These are phyloP conservation scores for Phocides pigmalion DNA, from an alignment of 1,140 invertebrate species.

Conservation along the genomic window DNA sequence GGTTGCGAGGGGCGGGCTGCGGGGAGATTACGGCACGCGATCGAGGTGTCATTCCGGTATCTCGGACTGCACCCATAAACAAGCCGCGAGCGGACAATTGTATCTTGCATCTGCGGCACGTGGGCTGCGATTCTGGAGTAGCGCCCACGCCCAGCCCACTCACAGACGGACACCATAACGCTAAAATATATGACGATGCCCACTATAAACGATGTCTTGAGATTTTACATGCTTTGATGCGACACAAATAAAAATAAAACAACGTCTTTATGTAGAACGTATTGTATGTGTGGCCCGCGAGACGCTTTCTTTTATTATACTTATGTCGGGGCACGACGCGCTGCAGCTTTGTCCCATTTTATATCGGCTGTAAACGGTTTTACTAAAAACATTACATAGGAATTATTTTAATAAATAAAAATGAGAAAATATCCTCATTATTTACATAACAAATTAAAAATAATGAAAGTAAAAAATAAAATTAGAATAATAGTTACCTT, in stretches of 20 bases:
- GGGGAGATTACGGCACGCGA: conserved; percentile 60
- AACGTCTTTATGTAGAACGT: conserved; percentile 66
- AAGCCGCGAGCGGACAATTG: conserved; percentile 65
- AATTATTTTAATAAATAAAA: too few relatives aligned
- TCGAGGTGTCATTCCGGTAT: conserved; percentile 66
- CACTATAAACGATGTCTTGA: conserved; percentile 64
- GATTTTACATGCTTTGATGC: conserved; percentile 58
- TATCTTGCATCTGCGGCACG: conserved; percentile 71
- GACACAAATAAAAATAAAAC: conserved; percentile 65
- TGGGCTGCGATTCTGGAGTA: conserved; percentile 74
- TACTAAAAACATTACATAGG: too few relatives aligned
- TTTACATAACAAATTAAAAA: too few relatives aligned
- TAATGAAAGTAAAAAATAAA: too few relatives aligned
- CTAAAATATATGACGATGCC: conserved; percentile 62
- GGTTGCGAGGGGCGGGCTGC: conserved; percentile 34
- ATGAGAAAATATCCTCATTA: too few relatives aligned
- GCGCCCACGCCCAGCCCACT: conserved; percentile 72
- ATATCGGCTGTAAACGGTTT: conserved; percentile 43
- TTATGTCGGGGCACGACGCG: conserved; percentile 39
- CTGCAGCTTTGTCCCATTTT: conserved; percentile 44
- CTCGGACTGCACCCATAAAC: conserved; percentile 65
- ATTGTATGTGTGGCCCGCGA: conserved; percentile 63
- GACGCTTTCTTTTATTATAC: conserved; percentile 47
- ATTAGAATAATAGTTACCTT: too few relatives aligned
- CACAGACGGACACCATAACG: conserved; percentile 56